Evolutionary conservation across 2,888 invertebrate genomes (phyloP).

Genomic region (Ochropacha duplaris): DNA sequence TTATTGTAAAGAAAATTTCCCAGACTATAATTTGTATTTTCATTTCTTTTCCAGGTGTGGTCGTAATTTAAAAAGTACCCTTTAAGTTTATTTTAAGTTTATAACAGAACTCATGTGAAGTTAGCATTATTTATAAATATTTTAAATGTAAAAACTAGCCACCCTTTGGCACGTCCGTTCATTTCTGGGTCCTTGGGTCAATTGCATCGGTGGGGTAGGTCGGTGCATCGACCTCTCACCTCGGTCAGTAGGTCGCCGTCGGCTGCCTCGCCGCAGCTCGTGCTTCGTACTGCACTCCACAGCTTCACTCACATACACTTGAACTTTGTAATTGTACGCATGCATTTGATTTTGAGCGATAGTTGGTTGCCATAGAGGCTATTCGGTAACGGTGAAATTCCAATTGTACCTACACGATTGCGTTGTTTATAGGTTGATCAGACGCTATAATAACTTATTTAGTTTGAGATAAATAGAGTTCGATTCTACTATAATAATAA

Average conservation of each 20-base stretch:
- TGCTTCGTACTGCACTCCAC: conserved; percentile 35
- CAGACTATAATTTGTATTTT: no score
- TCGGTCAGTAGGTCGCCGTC: conserved; percentile 75
- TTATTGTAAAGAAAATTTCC: no score
- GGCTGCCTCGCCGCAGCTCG: conserved; percentile 48
- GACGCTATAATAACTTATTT: background rate
- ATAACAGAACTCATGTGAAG: no score
- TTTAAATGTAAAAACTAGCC: conserved; percentile 7
- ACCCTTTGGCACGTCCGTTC: conserved; percentile 31
- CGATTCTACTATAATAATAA: no score
- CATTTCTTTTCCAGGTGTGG: no score
- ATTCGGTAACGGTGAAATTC: background rate
- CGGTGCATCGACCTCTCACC: conserved; percentile 59
- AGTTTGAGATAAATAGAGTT: no score
- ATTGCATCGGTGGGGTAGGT: conserved; percentile 38
- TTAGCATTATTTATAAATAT: no score
- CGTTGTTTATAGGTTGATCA: background rate
- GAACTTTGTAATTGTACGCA: conserved; percentile 46
- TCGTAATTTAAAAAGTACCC: no score
- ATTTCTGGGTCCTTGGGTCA: conserved; percentile 58
- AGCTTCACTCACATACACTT: conserved; percentile 61
- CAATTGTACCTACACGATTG: background rate
- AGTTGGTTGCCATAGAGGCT: background rate
- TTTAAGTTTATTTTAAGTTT: no score
- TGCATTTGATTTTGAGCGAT: background rate